Base-by-base conservation (phyloP, 2,113 vertebrate genomes). In the Lanius ludovicianus region DNA sequence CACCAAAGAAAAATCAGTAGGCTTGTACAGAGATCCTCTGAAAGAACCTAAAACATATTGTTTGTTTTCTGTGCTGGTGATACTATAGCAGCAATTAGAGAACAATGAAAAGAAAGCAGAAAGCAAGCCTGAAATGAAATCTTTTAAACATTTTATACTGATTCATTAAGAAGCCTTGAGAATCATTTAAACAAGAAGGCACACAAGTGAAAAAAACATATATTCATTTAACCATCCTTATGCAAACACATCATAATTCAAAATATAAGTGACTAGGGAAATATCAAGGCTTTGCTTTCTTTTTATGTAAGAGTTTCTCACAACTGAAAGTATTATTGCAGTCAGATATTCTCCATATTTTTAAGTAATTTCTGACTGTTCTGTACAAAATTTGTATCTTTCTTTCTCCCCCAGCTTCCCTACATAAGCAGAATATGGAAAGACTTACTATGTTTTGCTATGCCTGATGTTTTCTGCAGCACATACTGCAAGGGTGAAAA, bases 311-410 rank as follows among this genome's bases (percentile, higher is more conserved):
- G 3, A 39, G 6, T 85, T 90, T 90, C 30, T 91, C 50, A 75
- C 44, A 68, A 11, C 7, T 70, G 50, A 30, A 82, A 42, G 18
- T 41, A 90, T 49, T 87, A 77, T 55, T 89, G 30, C 50, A 94
- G 78, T 74, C 14, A 87, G 50, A 81, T 67, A 75, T 52, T 56
- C 49, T 65, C 44, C 67, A 81, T 86, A 47, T 80, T 85, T 79
- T 55, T 92, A 93, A 91, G 92, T 88, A 91, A 84, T 95, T 96
- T 19, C 50, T 96, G 60, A 13, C 67, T 84, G 56, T 76, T 56
- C 52, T 56, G 15, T 71, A 83, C 46, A 62, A 89, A 89, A 17
- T 46, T 88, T 93, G 44, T 78, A 67, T 85, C 41, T 79, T 71
- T 62, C 5, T 56, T 92, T 91, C 63, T 10, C 9, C 6, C 24